phyloP scores from a whole-genome alignment of 1,140 invertebrate species.

The Drosophila sulfurigaster region DNA sequence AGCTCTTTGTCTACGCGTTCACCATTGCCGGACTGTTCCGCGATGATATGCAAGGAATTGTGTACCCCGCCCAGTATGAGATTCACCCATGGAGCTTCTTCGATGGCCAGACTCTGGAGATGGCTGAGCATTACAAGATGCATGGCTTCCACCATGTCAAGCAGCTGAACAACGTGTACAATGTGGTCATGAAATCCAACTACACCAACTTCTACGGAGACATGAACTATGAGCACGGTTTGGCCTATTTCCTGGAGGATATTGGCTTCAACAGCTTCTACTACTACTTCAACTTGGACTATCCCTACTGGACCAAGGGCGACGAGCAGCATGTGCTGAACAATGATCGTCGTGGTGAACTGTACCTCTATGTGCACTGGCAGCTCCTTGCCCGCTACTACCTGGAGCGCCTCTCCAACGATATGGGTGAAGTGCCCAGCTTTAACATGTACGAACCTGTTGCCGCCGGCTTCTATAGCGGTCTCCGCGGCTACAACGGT shows the following conservation, averaged over 20 bases:
- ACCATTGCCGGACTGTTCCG: conserved; percentile 87
- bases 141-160: conserved; percentile 85
- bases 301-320: conserved; percentile 86
- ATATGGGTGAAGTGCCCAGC: conserved; percentile 87
- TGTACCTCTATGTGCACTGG: conserved; percentile 87
- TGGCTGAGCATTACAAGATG: conserved; percentile 87
- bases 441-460: conserved; percentile 86
- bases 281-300: conserved; percentile 86
- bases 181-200: conserved; percentile 86
- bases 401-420: conserved; percentile 88
- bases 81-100: conserved; percentile 88
- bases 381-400: conserved; percentile 89
- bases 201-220: conserved; percentile 86
- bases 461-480: conserved; percentile 87
- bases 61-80: conserved; percentile 88
- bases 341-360: conserved; percentile 87
- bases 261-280: conserved; percentile 89
- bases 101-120: conserved; percentile 86
- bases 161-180: conserved; percentile 85
- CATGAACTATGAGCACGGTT: conserved; percentile 85
- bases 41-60: conserved; percentile 86
- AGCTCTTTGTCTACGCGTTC: conserved; percentile 87
- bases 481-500: conserved; percentile 87
- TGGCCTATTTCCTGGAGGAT: conserved; percentile 90
- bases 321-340: conserved; percentile 85